A percentile compares a stretch with the other conserved stretches of the same genome.
These are phyloP conservation scores for Noctua janthina DNA, from an alignment of 2,888 invertebrate species.

Conservation along the genomic window DNA sequence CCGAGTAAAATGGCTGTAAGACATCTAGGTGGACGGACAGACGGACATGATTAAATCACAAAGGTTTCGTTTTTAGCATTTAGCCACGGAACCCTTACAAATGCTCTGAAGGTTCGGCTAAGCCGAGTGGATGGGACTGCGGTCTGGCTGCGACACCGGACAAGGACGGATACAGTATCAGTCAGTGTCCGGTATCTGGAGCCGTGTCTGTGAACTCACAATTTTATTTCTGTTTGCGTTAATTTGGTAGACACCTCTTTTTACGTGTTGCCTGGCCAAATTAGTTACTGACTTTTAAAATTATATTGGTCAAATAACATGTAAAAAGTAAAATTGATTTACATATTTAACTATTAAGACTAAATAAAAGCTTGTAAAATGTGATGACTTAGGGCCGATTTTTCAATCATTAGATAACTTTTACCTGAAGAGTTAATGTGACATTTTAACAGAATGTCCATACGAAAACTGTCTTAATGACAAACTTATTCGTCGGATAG, in stretches of 20 bases:
- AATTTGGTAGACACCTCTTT: neutral
- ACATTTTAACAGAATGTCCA: too few relatives aligned
- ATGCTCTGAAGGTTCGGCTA: neutral
- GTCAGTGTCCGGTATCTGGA: neutral
- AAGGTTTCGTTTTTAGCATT: neutral
- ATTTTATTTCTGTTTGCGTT: neutral
- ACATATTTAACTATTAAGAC: too few relatives aligned
- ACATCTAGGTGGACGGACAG: neutral
- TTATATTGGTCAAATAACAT: neutral
- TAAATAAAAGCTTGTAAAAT: conserved; percentile 1
- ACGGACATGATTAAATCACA: neutral
- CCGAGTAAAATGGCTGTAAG: conserved; percentile 9
- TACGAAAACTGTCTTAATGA: too few relatives aligned
- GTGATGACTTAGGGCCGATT: conserved; percentile 2
- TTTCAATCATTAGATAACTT: too few relatives aligned
- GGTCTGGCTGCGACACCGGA: neutral
- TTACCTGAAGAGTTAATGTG: too few relatives aligned
- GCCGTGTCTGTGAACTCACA: neutral
- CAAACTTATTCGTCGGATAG: too few relatives aligned
- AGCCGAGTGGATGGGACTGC: neutral
- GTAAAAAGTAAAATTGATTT: neutral
- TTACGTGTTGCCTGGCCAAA: neutral
- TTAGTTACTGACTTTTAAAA: neutral
- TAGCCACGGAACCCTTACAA: neutral
- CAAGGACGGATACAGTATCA: neutral